A percentile compares a stretch with the other conserved stretches of the same genome.
Conservation (phyloP, 2,888 invertebrate species). For the Microctonus hyperodae region DNA sequence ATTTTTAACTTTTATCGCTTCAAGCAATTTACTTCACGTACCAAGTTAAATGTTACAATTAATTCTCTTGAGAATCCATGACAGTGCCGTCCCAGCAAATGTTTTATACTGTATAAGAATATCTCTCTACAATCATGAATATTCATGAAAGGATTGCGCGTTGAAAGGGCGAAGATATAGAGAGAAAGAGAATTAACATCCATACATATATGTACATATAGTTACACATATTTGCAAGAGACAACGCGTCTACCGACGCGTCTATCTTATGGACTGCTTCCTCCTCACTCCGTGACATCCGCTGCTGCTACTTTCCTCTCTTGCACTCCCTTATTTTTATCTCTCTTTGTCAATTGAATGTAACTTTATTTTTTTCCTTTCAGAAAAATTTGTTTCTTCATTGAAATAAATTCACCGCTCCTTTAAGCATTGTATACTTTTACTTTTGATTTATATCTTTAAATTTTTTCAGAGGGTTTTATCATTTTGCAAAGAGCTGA, state of each 20-base stretch:
- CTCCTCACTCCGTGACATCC: constrained; percentile 58
- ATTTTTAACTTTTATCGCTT: constrained; percentile 10
- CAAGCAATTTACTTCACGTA: constrained; percentile 15
- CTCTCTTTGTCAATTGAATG: neutral
- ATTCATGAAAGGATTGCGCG: constrained; percentile 1
- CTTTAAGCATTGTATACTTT: no score
- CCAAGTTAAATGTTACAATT: constrained; percentile 21
- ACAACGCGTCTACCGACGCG: constrained; percentile 19
- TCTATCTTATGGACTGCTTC: constrained; percentile 47
- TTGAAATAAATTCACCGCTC: no score
- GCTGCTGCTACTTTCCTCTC: constrained; percentile 33
- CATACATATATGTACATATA: neutral
- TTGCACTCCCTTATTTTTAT: constrained; percentile 3
- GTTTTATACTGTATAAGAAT: neutral
- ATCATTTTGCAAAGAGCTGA: neutral
- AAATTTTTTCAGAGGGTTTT: no score
- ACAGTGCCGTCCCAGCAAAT: neutral
- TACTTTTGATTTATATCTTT: no score
- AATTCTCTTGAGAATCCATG: constrained; percentile 11
- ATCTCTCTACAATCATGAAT: neutral
- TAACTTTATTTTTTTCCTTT: neutral
- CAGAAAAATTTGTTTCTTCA: neutral
- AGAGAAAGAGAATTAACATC: neutral
- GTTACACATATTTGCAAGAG: constrained; percentile 10
- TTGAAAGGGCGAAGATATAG: constrained; percentile 2